A percentile compares a stretch with the other conserved stretches of the same genome.
Evolutionary conservation across 2,113 vertebrate species (phyloP).

Genomic region (Labeo catla): DNA sequence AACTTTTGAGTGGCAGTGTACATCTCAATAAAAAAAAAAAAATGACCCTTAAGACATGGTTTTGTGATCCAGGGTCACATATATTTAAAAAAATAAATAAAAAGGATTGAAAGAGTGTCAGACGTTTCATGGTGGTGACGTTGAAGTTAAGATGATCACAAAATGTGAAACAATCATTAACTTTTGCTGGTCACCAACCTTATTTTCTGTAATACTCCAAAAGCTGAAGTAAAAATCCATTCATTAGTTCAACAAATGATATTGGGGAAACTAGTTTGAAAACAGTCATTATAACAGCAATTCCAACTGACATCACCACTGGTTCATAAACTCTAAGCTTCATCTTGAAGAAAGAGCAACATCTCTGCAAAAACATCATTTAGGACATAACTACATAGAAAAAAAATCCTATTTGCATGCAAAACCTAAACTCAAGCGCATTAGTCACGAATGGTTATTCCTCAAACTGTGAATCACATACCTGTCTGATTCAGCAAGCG

Average conservation of each 20-base stretch:
- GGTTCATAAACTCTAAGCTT: neutral
- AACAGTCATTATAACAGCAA: neutral
- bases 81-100: too few species aligned
- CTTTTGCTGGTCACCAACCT: neutral
- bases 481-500: slow-evolving; percentile 35
- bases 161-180: neutral
- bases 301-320: neutral
- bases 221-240: too few species aligned
- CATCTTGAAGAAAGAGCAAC: neutral
- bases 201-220: neutral
- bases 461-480: slow-evolving; percentile 32
- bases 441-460: neutral
- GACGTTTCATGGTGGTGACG: too few species aligned
- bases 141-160: too few species aligned
- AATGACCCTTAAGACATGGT: too few species aligned
- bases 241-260: neutral
- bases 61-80: too few species aligned
- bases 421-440: neutral
- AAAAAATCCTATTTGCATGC: neutral
- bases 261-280: neutral
- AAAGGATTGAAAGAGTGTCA: too few species aligned
- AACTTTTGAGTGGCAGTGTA: too few species aligned
- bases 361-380: neutral
- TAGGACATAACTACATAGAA: neutral
- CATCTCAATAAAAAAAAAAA: too few species aligned